Conservation (phyloP, 2,797 vertebrate genomes). For the Sparidentex hasta region DNA sequence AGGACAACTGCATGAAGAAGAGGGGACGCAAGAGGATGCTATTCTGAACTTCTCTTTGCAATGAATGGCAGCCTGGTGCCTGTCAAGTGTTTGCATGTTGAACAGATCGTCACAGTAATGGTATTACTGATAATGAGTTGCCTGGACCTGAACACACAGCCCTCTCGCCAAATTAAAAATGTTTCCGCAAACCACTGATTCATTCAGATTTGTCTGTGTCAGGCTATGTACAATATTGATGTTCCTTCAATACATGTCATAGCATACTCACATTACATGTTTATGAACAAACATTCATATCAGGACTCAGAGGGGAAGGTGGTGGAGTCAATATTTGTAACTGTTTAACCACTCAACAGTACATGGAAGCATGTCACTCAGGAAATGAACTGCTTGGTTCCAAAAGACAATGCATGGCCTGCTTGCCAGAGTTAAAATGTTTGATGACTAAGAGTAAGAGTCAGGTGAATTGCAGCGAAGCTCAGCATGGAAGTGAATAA, state of each 20-base stretch:
- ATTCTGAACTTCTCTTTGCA: not conserved
- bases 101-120: not conserved
- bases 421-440: not conserved
- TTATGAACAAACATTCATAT: no score
- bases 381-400: no score
- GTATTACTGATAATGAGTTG: not conserved
- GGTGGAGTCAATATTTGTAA: no score
- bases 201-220: no score
- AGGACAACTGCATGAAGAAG: not conserved
- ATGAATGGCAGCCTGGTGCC: no score
- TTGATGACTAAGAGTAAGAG: not conserved
- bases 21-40: not conserved
- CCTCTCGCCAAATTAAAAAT: no score
- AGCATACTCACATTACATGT: no score
- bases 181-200: no score
- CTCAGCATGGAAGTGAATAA: conserved; percentile 1
- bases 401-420: not conserved
- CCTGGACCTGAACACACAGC: not conserved
- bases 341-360: no score
- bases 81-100: not conserved
- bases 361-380: not conserved
- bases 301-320: no score
- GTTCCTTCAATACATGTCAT: no score
- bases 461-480: not conserved
- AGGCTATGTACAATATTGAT: no score